Evolutionary conservation across 2,888 invertebrate species (phyloP), one percentile per base, ranked within the genome.

Genomic region (Sinelater perroti): DNA sequence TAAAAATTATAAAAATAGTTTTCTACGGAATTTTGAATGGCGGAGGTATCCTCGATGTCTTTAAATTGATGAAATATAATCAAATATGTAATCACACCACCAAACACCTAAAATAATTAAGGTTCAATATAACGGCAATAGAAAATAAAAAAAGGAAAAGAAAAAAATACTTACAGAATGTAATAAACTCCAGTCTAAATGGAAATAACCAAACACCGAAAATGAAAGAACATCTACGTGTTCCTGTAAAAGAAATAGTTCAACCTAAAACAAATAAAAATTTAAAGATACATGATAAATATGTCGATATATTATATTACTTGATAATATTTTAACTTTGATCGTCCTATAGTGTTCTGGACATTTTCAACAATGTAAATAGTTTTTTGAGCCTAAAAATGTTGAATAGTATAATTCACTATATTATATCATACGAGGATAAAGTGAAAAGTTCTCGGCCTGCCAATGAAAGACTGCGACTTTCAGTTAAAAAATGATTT

Each of bases 51-150:
- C 11, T 56, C 51, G 11, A 51, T 42, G 13, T 45, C 35, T 6
- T 30, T 56, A 24, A 56, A 56, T 31, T 56, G 56, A 45, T 56
- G 51, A 45, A 56, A 51, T 17, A 56, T 56, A 14, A 56, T 16
- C 16, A 56, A 45, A 38, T 56, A 56, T 7, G 56, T 50, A 6
- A 38, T 31, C 8, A 51, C 38, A 13, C 50, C 50, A 20, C 45
- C 56, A 2, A 50, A 1, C 56, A 56, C 51, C 56, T 56, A 11
- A 51, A 56, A 56, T 11, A 6, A 20, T 33, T 2, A 6, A 16
- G 7, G 7, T 14, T 2, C 2, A n/a, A n/a, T n/a, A n/a, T n/a
- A n/a, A n/a, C n/a, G n/a, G n/a, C n/a, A n/a, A n/a, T n/a, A n/a
- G n/a, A n/a, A n/a, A n/a, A n/a, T n/a, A n/a, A n/a, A n/a, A n/a